A percentile compares a stretch with the other conserved stretches of the same genome.
Evolutionary conservation across 2,888 invertebrate genomes (phyloP).

Genomic region (Drosophila dives): DNA sequence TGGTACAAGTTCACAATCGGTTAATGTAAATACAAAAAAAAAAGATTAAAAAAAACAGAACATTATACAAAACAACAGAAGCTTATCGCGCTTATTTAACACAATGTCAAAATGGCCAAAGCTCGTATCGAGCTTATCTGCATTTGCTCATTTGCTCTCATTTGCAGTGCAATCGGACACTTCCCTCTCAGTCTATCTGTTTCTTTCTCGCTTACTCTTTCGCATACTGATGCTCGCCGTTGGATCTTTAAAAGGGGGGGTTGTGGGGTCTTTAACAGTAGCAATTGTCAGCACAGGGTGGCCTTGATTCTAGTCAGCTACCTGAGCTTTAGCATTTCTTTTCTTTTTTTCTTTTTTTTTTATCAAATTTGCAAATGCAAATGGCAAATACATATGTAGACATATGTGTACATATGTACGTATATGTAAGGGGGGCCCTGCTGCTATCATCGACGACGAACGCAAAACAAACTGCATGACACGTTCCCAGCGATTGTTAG

Average conservation of each 20-base stretch:
- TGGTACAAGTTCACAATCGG: slow-evolving; percentile 68
- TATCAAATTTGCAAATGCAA: slow-evolving; percentile 53
- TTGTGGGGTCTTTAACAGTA: slow-evolving; percentile 6
- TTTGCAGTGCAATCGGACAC: slow-evolving; percentile 6
- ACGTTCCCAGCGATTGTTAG: slow-evolving; percentile 60
- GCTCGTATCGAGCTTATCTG: slow-evolving; percentile 71
- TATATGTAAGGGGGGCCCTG: background rate
- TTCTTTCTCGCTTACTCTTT: background rate
- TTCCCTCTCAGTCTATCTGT: background rate
- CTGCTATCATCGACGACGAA: slow-evolving; percentile 28
- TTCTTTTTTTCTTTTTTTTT: slow-evolving; percentile 5
- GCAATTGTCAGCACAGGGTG: slow-evolving; percentile 23
- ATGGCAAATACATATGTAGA: slow-evolving; percentile 33
- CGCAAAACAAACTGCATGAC: slow-evolving; percentile 51
- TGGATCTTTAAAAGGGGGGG: slow-evolving; percentile 34
- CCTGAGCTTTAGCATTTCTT: slow-evolving; percentile 56
- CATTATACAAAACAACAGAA: slow-evolving; percentile 46
- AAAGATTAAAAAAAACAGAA: slow-evolving; percentile 22
- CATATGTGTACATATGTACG: slow-evolving; percentile 6
- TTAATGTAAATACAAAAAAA: slow-evolving; percentile 48
- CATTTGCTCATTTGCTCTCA: slow-evolving; percentile 23
- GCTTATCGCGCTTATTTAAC: slow-evolving; percentile 73
- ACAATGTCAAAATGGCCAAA: slow-evolving; percentile 78
- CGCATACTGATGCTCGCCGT: slow-evolving; percentile 30
- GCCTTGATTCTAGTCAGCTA: slow-evolving; percentile 55